Evolutionary conservation across 2,888 invertebrate genomes (phyloP), one percentile per base, ranked within the genome.

Genomic region (Notodonta ziczac): DNA sequence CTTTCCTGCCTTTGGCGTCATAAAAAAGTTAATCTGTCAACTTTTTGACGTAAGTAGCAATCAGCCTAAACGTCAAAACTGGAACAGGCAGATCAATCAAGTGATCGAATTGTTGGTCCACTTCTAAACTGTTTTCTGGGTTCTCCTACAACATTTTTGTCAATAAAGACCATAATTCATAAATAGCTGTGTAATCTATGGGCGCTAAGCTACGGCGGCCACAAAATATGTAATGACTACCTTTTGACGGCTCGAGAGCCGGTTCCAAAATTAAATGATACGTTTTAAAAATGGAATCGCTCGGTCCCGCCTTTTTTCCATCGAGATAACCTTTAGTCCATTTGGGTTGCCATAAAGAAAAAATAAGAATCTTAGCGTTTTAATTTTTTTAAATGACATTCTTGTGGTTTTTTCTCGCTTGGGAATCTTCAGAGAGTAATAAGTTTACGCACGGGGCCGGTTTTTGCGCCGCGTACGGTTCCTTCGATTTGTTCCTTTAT

Each of bases 281-380:
- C 91, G 91, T 93, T 93, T 93, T 89, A 91, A 93, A 93, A 93
- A 92, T 93, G 93, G 91, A 93, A 93, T 93, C 91, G 91, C 89
- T 90, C 88, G 74, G 90, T 85, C 91, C 93, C 93, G 93, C 93
- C 93, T 91, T 91, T 91, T 91, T 91, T 89, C 87, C 89, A 85
- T 79, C 84, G 90, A 92, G 93, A 93, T 93, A 93, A 91, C 91
- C 91, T 92, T 92, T 88, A 89, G 90, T 88, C 91, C 90, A 87
- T 90, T 91, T 88, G 90, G 88, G 87, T 88, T 86, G 88, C 87
- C 90, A 84, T 88, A 88, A 90, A 84, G 87, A 89, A 54, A 91
- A 90, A 91, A 90, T 86, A 89, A 89, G 83, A 83, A 87, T 84
- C 87, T 82, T 86, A 85, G 75, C 86, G 88, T 90, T 91, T 92